Evolutionary conservation across 53 echinoderm and acorn worm species (phyloP), one percentile per base, ranked within the genome.

Genomic region (Zoroaster sp.): DNA sequence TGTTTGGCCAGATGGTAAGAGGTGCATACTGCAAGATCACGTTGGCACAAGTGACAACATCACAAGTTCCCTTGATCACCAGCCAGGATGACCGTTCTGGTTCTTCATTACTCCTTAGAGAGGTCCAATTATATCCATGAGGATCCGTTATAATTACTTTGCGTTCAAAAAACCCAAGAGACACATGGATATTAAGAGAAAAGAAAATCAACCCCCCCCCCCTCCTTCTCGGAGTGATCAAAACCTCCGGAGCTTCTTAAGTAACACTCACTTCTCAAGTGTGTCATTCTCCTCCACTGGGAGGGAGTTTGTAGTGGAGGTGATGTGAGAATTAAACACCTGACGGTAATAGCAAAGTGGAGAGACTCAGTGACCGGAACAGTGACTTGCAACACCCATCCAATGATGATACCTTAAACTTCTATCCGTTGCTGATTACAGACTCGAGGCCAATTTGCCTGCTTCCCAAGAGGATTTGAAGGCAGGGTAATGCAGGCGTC

Each of bases 11-110:
- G 63, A 59, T 59, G 63, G 63, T n/a, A n/a, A n/a, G n/a, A n/a
- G n/a, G n/a, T n/a, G n/a, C 54, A 20, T 0, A 21, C 54, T 54
- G 54, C 9, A 12, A 66, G 6, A 31, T 35, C 69, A 18, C 12
- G 46, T 45, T 14, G 37, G 13, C 30, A 40, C 66, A 51, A 81
- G 66, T 66, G 65, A 65, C 63, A 65, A 69, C 43, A 42, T 83
- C 34, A 21, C 83, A 47, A 21, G 71, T n/a, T 71, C 45, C 46
- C 85, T 46, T 85, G 71, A 85, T 85, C 49, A 52, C 71, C 12
- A 85, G 28, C 70, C 37, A 41, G 70, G 85, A 36, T 71, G 85
- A 85, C 47, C 52, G 85, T 85, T 85, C 85, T 85, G 85, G 85
- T 85, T 82, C 51, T 69, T 71, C 71, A 85, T 71, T 36, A 35